Percentiles rank a stretch among this genome's conserved stretches.
phyloP scores from a whole-genome alignment of 2,888 invertebrate species.

The Thyatira batis region DNA sequence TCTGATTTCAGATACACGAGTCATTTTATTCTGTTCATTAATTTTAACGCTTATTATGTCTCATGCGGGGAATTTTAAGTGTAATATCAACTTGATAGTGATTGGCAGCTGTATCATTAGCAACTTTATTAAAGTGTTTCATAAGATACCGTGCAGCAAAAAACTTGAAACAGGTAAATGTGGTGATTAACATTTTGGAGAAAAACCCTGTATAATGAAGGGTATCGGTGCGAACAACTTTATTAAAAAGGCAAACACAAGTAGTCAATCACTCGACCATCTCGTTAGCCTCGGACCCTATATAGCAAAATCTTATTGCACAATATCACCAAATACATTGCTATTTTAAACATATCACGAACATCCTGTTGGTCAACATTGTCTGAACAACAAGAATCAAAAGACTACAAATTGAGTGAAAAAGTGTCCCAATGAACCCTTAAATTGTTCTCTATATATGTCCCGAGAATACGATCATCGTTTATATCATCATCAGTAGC shows the following conservation, averaged over 20 bases:
- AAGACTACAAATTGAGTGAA: conserved; percentile 63
- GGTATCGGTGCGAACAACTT: conserved; percentile 68
- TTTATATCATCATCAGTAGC: conserved; percentile 50
- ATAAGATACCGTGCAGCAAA: conserved; percentile 51
- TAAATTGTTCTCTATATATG: conserved; percentile 60
- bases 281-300: conserved; percentile 58
- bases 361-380: conserved; percentile 29
- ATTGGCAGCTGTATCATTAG: conserved; percentile 60
- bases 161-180: conserved; percentile 56
- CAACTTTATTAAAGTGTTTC: conserved; percentile 64
- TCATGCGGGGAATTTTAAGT: conserved; percentile 36
- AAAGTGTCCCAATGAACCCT: conserved; percentile 63
- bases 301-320: conserved; percentile 47
- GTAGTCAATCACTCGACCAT: conserved; percentile 49
- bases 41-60: conserved; percentile 32
- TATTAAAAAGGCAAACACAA: conserved; percentile 67
- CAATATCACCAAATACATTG: conserved; percentile 43
- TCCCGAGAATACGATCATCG: conserved; percentile 51
- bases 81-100: conserved; percentile 46
- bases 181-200: conserved; percentile 66
- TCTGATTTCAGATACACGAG: conserved; percentile 19
- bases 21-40: conserved; percentile 8
- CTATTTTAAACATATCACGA: conserved; percentile 40
- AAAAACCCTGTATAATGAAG: conserved; percentile 65
- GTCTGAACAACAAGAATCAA: conserved; percentile 46